phyloP scores from a whole-genome alignment of 2,888 invertebrate species.

The Apoda limacodes region DNA sequence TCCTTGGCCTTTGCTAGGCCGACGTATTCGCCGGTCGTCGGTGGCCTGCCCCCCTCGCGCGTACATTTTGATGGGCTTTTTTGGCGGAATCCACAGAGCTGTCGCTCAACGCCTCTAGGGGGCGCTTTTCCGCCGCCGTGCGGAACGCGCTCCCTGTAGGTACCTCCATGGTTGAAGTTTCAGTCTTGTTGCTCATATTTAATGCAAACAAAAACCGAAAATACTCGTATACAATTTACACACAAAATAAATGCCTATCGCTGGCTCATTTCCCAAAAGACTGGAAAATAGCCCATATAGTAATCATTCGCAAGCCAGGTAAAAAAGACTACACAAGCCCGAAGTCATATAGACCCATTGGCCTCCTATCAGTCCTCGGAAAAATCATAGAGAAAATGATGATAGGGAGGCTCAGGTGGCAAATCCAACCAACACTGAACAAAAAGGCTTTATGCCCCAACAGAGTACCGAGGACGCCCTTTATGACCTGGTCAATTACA shows the following conservation, averaged over 20 bases:
- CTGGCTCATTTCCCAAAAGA: conserved; percentile 12
- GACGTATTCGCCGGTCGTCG: too few species aligned
- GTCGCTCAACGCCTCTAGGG: too few species aligned
- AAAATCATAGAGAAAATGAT: conserved; percentile 8
- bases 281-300: conserved; percentile 18
- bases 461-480: conserved; percentile 5
- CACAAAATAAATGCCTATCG: conserved; percentile 19
- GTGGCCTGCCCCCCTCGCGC: too few species aligned
- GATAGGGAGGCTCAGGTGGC: conserved; percentile 9
- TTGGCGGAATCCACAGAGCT: too few species aligned
- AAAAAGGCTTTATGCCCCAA: conserved; percentile 13
- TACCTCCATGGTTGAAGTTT: too few species aligned
- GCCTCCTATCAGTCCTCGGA: conserved; percentile 7
- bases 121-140: too few species aligned
- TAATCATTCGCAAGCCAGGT: conserved; percentile 17
- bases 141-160: too few species aligned
- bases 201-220: too few species aligned
- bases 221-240: too few species aligned
- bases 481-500: conserved; percentile 2
- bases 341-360: conserved; percentile 14
- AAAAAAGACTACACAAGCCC: conserved; percentile 14
- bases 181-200: too few species aligned
- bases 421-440: conserved; percentile 7
- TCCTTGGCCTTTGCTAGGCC: too few species aligned
- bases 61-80: too few species aligned